Evolutionary conservation across 2,113 vertebrate species (phyloP).

Genomic region (Turnix velox): DNA sequence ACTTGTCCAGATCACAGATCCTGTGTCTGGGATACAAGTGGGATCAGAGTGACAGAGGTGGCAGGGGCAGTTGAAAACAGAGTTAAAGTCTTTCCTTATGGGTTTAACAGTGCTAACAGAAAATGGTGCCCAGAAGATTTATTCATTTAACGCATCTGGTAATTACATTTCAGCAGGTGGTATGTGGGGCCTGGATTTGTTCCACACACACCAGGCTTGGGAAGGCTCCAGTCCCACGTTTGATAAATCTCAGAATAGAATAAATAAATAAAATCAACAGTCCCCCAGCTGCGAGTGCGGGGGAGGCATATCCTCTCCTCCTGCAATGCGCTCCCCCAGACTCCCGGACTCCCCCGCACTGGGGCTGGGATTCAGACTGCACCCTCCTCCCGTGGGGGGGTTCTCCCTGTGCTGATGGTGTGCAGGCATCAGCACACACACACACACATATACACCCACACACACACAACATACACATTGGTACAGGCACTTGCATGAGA

Average conservation of each 20-base stretch:
- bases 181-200: constrained; percentile 50
- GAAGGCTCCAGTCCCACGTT: constrained; percentile 34
- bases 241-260: constrained; percentile 55
- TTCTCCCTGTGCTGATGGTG: background rate
- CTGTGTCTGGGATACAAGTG: rapidly evolving
- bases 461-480: rapidly evolving
- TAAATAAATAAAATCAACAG: constrained; percentile 56
- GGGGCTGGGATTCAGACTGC: background rate
- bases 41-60: background rate
- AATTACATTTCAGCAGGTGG: constrained; percentile 56
- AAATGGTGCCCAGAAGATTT: constrained; percentile 30
- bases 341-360: background rate
- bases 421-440: background rate
- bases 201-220: constrained; percentile 13
- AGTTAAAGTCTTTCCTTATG: background rate
- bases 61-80: background rate
- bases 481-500: rapidly evolving
- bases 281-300: constrained; percentile 36
- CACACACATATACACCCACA: background rate
- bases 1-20: background rate
- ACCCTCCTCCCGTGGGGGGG: background rate
- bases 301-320: constrained; percentile 26
- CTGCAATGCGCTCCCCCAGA: background rate
- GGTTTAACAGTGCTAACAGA: background rate
- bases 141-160: constrained; percentile 47